Conservation (phyloP, 2,113 vertebrate species). For the Zosterops hypoxanthus region DNA sequence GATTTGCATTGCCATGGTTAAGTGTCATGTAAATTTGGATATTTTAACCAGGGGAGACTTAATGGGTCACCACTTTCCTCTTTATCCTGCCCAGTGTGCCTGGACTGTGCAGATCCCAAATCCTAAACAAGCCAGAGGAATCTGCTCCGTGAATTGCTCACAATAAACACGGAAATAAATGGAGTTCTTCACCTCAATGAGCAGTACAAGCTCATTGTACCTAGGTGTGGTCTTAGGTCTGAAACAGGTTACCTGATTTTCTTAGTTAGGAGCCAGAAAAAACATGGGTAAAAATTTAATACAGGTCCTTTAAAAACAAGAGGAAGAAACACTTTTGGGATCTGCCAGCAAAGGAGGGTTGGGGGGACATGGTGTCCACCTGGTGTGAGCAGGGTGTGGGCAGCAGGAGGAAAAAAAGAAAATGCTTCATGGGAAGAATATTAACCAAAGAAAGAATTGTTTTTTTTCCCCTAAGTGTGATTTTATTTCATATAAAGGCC, state of each 20-base stretch:
- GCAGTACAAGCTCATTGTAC: no score
- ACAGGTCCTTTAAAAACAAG: background rate
- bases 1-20: background rate
- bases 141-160: background rate
- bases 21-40: background rate
- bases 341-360: background rate
- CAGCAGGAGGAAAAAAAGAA: background rate
- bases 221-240: background rate
- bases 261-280: background rate
- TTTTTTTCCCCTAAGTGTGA: background rate
- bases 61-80: background rate
- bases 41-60: background rate
- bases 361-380: background rate
- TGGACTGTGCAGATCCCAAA: background rate
- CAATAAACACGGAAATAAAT: background rate
- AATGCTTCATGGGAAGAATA: background rate
- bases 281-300: background rate
- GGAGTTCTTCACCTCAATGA: background rate
- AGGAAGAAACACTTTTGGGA: background rate
- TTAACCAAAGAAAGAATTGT: background rate
- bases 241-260: background rate
- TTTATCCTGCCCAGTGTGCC: background rate
- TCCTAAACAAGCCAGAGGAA: background rate
- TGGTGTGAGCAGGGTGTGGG: no score
- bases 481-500: background rate